These are phyloP conservation scores for Microplitis manilae DNA, from an alignment of 2,888 invertebrate species.

Conservation along the genomic window DNA sequence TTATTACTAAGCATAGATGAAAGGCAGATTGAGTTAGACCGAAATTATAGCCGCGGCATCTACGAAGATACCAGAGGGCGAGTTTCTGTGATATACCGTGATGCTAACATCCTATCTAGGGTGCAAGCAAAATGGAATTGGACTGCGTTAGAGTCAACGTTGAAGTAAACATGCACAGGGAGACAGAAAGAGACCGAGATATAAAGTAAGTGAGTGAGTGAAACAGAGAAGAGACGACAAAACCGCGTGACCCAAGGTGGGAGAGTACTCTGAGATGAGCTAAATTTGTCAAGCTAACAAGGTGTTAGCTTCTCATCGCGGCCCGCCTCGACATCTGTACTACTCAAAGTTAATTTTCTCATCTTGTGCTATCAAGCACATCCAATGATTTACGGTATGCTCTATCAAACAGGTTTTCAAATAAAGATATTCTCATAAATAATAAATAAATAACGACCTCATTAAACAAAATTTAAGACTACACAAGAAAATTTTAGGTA, in stretches of 20 bases:
- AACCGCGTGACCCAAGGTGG: conserved; percentile 42
- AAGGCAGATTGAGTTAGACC: conserved; percentile 60
- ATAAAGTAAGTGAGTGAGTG: conserved; percentile 21
- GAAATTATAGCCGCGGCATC: conserved; percentile 48
- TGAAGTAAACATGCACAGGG: conserved; percentile 9
- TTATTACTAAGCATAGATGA: conserved; percentile 58
- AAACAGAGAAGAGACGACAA: conserved; percentile 14
- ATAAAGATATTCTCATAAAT: background rate
- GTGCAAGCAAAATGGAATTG: conserved; percentile 8
- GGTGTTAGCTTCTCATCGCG: conserved; percentile 66
- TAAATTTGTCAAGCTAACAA: conserved; percentile 70
- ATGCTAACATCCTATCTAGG: conserved; percentile 24
- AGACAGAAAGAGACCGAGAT: conserved; percentile 34
- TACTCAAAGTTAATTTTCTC: conserved; percentile 66
- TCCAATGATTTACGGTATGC: conserved; percentile 13
- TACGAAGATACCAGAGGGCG: conserved; percentile 45
- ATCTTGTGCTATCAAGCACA: conserved; percentile 31
- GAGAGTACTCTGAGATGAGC: conserved; percentile 56
- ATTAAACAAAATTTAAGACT: background rate
- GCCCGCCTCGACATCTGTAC: conserved; percentile 66
- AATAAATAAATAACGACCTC: background rate
- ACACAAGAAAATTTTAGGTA: too few species aligned
- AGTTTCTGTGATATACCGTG: conserved; percentile 47
- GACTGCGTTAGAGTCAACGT: background rate
- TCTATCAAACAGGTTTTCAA: background rate